A percentile compares a stretch with the other conserved stretches of the same genome.
phyloP scores from a whole-genome alignment of 2,113 vertebrate species.

The Xenopus borealis region DNA sequence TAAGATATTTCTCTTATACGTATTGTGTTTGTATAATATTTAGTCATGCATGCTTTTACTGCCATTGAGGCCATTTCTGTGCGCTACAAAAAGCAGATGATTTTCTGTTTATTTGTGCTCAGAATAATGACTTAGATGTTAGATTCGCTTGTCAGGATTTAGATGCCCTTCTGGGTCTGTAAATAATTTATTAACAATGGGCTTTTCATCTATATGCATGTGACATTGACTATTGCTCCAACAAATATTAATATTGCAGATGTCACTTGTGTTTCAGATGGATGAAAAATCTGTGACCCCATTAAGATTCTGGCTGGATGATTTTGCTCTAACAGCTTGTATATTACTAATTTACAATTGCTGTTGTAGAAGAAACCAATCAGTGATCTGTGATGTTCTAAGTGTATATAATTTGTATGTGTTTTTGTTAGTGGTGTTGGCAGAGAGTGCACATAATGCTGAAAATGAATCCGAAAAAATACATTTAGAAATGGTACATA shows the following conservation, averaged over 20 bases:
- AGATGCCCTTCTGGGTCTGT: constrained; percentile 39
- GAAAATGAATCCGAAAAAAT: too few species aligned
- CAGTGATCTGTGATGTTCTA: constrained; percentile 6
- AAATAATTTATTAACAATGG: constrained; percentile 37
- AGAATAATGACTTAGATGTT: constrained; percentile 32
- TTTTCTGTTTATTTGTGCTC: constrained; percentile 32
- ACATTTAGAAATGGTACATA: too few species aligned
- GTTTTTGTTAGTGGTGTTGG: not conserved
- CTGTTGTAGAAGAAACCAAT: not conserved
- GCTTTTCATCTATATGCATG: constrained; percentile 25
- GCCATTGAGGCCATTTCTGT: not conserved
- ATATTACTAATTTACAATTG: constrained; percentile 26
- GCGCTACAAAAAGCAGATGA: not conserved
- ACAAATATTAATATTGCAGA: constrained; percentile 44
- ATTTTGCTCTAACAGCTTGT: constrained; percentile 28
- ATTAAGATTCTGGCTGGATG: constrained; percentile 31
- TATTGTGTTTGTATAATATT: not conserved
- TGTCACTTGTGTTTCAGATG: constrained; percentile 38
- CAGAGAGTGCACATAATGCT: too few species aligned
- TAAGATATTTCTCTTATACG: too few species aligned
- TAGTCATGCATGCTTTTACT: not conserved
- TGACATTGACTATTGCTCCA: constrained; percentile 26
- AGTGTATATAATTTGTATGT: not conserved
- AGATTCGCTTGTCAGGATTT: constrained; percentile 36
- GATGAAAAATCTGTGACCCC: constrained; percentile 35